Evolutionary conservation across 1,140 invertebrate genomes (phyloP).

Genomic region (Drosophila setifemur): DNA sequence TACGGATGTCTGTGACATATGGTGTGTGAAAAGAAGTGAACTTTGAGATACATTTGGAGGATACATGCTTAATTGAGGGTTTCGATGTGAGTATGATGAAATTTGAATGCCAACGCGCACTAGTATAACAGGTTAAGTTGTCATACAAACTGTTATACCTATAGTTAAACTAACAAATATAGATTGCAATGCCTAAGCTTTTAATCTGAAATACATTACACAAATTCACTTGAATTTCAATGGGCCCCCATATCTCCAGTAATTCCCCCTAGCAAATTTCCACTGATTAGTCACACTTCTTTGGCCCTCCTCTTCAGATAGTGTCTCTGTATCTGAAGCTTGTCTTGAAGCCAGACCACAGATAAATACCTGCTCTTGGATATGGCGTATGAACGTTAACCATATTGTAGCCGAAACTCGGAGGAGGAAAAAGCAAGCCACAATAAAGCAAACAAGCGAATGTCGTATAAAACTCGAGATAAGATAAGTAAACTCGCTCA

Average conservation of each 20-base stretch:
- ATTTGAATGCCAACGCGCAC: not conserved
- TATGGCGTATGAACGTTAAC: slow-evolving; percentile 7
- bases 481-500: slow-evolving; percentile 72
- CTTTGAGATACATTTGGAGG: no score
- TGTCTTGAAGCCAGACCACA: not conserved
- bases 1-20: slow-evolving; percentile 16
- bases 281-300: slow-evolving; percentile 14
- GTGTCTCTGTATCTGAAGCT: slow-evolving; percentile 19
- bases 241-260: not conserved
- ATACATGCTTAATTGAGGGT: not conserved
- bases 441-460: slow-evolving; percentile 64
- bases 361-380: slow-evolving; percentile 39
- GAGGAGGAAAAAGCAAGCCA: slow-evolving; percentile 38
- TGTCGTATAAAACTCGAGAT: slow-evolving; percentile 63
- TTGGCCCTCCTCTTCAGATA: not conserved
- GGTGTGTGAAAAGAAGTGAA: slow-evolving; percentile 27
- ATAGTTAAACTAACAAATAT: not conserved
- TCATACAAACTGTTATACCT: no score
- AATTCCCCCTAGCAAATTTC: not conserved
- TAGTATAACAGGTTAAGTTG: not conserved
- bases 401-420: slow-evolving; percentile 24
- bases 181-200: not conserved
- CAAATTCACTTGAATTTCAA: not conserved
- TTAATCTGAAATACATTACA: not conserved
- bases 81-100: slow-evolving; percentile 5